A percentile compares a stretch with the other conserved stretches of the same genome.
These are phyloP conservation scores for Ciconia maguari DNA, from an alignment of 2,113 vertebrate species.

Conservation along the genomic window DNA sequence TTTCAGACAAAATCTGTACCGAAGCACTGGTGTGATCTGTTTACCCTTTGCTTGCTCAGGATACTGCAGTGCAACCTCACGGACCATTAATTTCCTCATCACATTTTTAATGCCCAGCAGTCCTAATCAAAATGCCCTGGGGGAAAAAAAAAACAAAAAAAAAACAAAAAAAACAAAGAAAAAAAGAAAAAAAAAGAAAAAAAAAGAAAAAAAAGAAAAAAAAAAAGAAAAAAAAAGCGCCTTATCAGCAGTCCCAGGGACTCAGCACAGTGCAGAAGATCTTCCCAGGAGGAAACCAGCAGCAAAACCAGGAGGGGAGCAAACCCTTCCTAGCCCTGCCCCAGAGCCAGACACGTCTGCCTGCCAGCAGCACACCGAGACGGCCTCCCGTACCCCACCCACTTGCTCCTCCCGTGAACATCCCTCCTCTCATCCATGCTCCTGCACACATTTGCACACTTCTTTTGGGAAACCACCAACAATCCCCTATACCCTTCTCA, in stretches of 20 bases:
- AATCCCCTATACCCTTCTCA: neutral
- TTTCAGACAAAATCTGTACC: neutral
- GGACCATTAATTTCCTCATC: neutral
- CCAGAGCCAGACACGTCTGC: neutral
- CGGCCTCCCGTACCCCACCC: accelerated
- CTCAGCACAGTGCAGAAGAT: neutral
- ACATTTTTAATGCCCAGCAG: neutral
- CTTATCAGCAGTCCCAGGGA: neutral
- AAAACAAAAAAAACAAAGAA: no score
- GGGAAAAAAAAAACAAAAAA: no score
- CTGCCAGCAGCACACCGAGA: neutral
- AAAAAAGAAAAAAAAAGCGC: no score
- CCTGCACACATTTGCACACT: neutral
- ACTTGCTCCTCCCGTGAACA: neutral
- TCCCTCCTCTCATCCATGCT: neutral
- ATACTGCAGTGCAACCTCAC: neutral
- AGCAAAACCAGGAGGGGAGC: neutral
- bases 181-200: no score
- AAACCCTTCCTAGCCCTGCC: neutral
- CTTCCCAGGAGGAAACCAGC: neutral
- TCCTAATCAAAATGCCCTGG: neutral
- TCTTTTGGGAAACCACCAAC: neutral
- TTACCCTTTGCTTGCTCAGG: neutral
- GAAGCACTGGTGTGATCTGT: neutral
- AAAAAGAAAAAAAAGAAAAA: neutral